phyloP scores from a whole-genome alignment of 2,113 vertebrate genomes.

The Tragelaphus scriptus region DNA sequence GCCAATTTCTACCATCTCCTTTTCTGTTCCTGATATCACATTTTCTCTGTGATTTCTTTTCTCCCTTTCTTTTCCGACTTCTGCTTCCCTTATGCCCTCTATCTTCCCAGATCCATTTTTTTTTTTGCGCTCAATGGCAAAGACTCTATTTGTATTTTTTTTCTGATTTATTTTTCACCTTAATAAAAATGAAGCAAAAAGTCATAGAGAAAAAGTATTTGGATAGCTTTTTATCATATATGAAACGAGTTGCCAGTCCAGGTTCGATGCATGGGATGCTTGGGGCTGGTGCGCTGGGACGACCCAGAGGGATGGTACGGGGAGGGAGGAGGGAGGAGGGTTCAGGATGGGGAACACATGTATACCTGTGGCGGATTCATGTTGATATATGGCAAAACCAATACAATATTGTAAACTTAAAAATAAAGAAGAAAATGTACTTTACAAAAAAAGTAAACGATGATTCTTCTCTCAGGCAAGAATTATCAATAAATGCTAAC shows the following conservation, averaged over 20 bases:
- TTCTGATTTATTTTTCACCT: not conserved
- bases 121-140: too few relatives aligned
- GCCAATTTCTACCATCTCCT: not conserved
- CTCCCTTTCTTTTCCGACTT: not conserved
- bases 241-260: too few relatives aligned
- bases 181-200: not conserved
- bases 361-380: too few relatives aligned
- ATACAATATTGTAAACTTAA: too few relatives aligned
- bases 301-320: too few relatives aligned
- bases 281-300: too few relatives aligned
- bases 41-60: not conserved
- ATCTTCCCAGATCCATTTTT: not conserved
- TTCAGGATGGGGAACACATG: too few relatives aligned
- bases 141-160: not conserved
- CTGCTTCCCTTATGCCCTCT: not conserved
- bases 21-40: fast-evolving
- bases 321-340: too few relatives aligned
- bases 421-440: not conserved
- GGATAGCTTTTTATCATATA: too few relatives aligned
- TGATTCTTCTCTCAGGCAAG: not conserved
- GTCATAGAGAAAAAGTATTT: not conserved
- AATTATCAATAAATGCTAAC: too few relatives aligned
- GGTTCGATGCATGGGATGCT: too few relatives aligned
- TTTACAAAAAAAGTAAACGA: not conserved
- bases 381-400: too few relatives aligned